Evolutionary conservation across 1,140 invertebrate genomes (phyloP).

Genomic region (Drosophila bocki): DNA sequence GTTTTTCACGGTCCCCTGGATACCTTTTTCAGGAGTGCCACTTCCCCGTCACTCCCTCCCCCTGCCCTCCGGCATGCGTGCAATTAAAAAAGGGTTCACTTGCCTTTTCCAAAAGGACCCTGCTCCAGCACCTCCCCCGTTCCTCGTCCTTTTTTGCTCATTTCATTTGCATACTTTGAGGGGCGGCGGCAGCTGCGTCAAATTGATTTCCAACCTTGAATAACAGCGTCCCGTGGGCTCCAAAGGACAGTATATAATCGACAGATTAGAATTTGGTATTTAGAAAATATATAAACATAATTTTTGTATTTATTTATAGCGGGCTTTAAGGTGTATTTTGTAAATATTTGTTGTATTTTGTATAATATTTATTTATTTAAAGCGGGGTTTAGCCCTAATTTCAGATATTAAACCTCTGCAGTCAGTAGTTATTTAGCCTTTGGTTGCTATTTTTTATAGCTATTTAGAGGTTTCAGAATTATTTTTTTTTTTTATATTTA

Average conservation of each 20-base stretch:
- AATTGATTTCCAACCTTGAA: conserved; percentile 57
- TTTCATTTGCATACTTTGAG: conserved; percentile 72
- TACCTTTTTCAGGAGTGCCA: conserved; percentile 35
- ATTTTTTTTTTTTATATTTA: too few species aligned
- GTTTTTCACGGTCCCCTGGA: conserved; percentile 46
- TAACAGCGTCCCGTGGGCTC: not conserved
- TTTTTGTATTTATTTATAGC: not conserved
- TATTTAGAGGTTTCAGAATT: too few species aligned
- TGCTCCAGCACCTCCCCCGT: not conserved
- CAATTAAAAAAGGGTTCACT: conserved; percentile 67
- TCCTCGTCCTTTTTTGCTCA: conserved; percentile 20
- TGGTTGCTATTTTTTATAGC: too few species aligned
- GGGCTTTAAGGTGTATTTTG: not conserved
- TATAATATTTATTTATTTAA: not conserved
- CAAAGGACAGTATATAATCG: not conserved
- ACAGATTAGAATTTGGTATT: not conserved
- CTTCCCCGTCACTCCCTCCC: not conserved
- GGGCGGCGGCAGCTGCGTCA: conserved; percentile 35
- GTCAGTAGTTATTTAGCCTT: not conserved
- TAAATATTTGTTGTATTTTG: not conserved
- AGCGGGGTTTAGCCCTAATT: not conserved
- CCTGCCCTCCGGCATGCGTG: conserved; percentile 40
- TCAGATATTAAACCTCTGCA: not conserved
- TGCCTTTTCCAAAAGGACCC: conserved; percentile 19
- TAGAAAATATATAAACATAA: not conserved